Base-by-base conservation (phyloP, 92 coral and sea anemone species). In the Paragorgia papillata region DNA sequence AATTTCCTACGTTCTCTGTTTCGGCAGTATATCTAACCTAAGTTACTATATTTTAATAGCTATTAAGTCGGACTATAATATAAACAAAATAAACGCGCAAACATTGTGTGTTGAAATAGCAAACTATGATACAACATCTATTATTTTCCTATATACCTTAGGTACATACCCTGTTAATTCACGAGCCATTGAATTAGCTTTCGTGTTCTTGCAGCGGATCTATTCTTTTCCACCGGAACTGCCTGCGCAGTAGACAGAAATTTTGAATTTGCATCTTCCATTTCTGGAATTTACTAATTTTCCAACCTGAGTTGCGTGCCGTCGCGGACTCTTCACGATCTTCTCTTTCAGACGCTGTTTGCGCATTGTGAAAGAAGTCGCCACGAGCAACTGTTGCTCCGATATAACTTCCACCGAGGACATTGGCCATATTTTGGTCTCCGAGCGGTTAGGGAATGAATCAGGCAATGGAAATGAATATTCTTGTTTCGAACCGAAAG, bases 191-290 rank as follows among this genome's bases (percentile, higher is more conserved):
- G 2, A 2, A 26, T 17, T 26, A 58, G 10, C 19, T 58, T 15
- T 15, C 43, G 48, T 62, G 24, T 41, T 39, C 74, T 17, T 68
- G 19, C 17, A 28, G 34, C 4, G 57, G 60, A 15, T 46, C 17
- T 25, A 68, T 68, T 25, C 25, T 68, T 18, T 48, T 46, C 75
- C 75, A 68, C 1, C 75, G 59, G 59, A 68, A 68, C 21, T 68
- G 75, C 0, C 43, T 12, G 25, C 60, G 57, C 21, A 18, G 40
- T 21, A 13, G 25, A 31, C 12, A 44, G 17, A 24, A 44, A 44
- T 44, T 22, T 12, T 59, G 40, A 17, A 68, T 68, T 13, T 18
- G 10, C 41, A 25, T 32, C 29, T 25, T 68, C n/a, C 24, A 68
- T 40, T 49, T 68, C 54, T 17, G 20, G 75, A 10, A 20, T 34